Conservation (phyloP, 2,113 vertebrate genomes). For the Gasterosteus nipponicus region DNA sequence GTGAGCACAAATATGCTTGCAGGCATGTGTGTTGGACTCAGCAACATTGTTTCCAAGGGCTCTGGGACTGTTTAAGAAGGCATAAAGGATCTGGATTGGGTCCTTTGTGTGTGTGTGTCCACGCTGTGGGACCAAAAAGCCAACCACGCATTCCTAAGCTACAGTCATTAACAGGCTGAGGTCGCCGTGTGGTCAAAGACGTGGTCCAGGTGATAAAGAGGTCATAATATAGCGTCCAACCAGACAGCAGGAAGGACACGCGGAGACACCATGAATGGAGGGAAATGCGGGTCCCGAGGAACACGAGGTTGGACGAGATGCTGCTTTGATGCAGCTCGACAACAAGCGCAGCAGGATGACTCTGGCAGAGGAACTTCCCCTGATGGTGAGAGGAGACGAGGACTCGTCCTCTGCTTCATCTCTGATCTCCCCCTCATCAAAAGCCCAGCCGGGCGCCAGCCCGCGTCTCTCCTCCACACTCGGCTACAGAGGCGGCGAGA, state of each 20-base stretch:
- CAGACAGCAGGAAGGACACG: no score
- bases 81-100: conserved; percentile 53
- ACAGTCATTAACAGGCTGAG: no score
- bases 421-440: conserved; percentile 48
- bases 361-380: conserved; percentile 10
- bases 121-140: not conserved
- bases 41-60: conserved; percentile 49
- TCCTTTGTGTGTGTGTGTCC: conserved; percentile 12
- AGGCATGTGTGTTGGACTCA: conserved; percentile 59
- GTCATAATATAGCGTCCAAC: no score
- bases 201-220: not conserved
- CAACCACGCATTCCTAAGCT: not conserved
- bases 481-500: conserved; percentile 39
- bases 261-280: not conserved
- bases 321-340: not conserved
- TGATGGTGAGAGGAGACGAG: not conserved
- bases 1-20: conserved; percentile 37
- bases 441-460: conserved; percentile 42
- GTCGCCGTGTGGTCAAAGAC: not conserved
- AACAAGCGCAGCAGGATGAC: not conserved
- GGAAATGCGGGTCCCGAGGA: not conserved
- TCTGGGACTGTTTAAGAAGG: conserved; percentile 68
- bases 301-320: not conserved
- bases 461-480: conserved; percentile 21
- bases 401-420: conserved; percentile 18